Evolutionary conservation across 2,113 vertebrate genomes (phyloP), one percentile per base, ranked within the genome.

Genomic region (Vulpes lagopus): DNA sequence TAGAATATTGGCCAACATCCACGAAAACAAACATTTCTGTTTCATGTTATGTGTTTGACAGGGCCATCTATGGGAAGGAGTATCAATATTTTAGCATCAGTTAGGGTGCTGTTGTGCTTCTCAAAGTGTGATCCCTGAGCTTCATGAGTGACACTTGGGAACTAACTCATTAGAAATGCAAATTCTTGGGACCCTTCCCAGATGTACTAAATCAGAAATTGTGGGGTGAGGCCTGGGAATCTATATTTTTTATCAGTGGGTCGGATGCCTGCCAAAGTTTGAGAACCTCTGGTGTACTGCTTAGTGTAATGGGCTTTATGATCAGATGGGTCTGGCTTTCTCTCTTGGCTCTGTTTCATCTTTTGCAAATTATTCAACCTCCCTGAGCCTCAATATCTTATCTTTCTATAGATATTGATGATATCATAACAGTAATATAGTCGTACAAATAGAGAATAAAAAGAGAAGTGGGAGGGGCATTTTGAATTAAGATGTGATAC

Each of bases 311-410:
- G 57, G 9, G n/a, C n/a, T 86, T 57, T 51, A 81, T 90, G 65
- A 65, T 89, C 38, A 27, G 14, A 43, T 38, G 16, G 23, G 23
- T 51, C 43, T 84, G 30, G n/a, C 38, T 84, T 71, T 88, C 22
- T 38, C 8, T 78, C 12, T 51, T 60, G 25, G 6, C 5, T 82
- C 51, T 84, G 71, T 59, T 8, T 85, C 8, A 67, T 79, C 53
- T 91, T 94, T 89, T 51, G 32, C 12, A 94, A 82, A 73, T 51
- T 89, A 51, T 76, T 94, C 60, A 73, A 91, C 22, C 27, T 92
- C 59, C 27, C 15, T 38, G 55, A 90, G 27, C 23, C 30, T 96
- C 62, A 35, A 14, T 67, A 74, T 65, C 25, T 91, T 79, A 59
- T 60, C 12, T 35, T 69, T 62, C 15, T 85, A 62, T n/a, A 9